Percentiles rank a stretch among this genome's conserved stretches.
These are phyloP conservation scores for Cirrhinus molitorella DNA, from an alignment of 2,797 vertebrate genomes.

Conservation along the genomic window DNA sequence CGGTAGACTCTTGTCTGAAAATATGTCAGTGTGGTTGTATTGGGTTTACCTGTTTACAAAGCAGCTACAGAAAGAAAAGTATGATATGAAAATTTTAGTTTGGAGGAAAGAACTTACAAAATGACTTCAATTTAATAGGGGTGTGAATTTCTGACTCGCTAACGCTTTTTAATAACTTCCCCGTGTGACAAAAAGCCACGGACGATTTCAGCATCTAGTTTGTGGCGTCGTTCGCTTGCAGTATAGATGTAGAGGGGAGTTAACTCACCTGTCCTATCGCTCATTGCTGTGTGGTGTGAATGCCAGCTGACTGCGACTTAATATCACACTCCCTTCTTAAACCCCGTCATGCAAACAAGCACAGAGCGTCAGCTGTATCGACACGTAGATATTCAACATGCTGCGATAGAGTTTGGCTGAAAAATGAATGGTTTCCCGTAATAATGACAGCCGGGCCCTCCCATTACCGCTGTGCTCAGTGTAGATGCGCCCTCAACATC, in stretches of 20 bases:
- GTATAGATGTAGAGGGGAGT: neutral
- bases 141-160: neutral
- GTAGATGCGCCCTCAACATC: conserved; percentile 29
- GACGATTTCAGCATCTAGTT: neutral
- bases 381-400: neutral
- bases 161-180: neutral
- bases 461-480: conserved; percentile 61
- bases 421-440: conserved; percentile 72
- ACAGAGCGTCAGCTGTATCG: neutral
- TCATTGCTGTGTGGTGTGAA: neutral
- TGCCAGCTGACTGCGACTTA: neutral
- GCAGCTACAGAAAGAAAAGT: neutral
- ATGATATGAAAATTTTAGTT: neutral
- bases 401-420: neutral
- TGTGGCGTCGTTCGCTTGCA: neutral
- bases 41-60: neutral
- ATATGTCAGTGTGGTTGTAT: neutral
- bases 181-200: neutral
- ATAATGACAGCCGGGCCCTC: conserved; percentile 44
- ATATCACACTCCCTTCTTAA: neutral
- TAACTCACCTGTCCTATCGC: conserved; percentile 27
- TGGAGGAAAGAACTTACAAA: neutral
- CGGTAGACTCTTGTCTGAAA: neutral
- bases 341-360: neutral
- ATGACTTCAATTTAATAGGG: neutral